phyloP scores from a whole-genome alignment of 1,140 invertebrate species.

The Lepeophtheirus salmonis region DNA sequence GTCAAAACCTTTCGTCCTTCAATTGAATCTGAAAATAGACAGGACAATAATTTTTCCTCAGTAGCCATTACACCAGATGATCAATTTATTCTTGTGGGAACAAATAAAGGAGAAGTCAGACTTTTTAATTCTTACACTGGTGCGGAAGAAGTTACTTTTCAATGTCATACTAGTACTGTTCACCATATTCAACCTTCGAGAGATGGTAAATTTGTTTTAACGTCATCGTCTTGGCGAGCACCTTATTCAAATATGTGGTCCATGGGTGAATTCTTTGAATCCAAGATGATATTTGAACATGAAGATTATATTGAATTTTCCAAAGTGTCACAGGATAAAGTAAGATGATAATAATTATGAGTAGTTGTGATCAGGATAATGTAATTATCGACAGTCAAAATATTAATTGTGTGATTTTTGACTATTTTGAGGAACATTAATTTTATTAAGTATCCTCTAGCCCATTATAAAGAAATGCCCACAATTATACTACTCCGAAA shows the following conservation, averaged over 20 bases:
- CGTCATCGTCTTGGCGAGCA: slow-evolving; percentile 59
- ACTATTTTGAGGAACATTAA: no score
- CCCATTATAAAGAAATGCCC: no score
- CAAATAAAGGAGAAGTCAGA: slow-evolving; percentile 35
- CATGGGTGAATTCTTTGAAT: slow-evolving; percentile 46
- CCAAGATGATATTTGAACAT: slow-evolving; percentile 47
- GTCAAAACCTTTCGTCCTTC: slow-evolving; percentile 52
- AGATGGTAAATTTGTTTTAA: slow-evolving; percentile 56
- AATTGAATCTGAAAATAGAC: slow-evolving; percentile 41
- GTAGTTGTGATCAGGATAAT: no score
- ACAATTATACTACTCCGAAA: no score
- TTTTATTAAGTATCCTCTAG: no score
- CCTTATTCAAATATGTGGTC: slow-evolving; percentile 70
- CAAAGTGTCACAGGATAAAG: slow-evolving; percentile 55
- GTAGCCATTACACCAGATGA: slow-evolving; percentile 21
- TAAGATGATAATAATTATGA: slow-evolving; percentile 1
- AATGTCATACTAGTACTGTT: slow-evolving; percentile 18
- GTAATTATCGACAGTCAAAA: no score
- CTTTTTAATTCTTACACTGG: slow-evolving; percentile 62
- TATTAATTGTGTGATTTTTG: neutral
- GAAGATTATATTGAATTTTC: slow-evolving; percentile 82
- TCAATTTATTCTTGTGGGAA: slow-evolving; percentile 22
- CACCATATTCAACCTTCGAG: slow-evolving; percentile 34
- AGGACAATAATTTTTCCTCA: slow-evolving; percentile 14
- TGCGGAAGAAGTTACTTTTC: slow-evolving; percentile 29